Evolutionary conservation across 23 tunicate genomes (phyloP).

Genomic region (Oikopleura albicans): DNA sequence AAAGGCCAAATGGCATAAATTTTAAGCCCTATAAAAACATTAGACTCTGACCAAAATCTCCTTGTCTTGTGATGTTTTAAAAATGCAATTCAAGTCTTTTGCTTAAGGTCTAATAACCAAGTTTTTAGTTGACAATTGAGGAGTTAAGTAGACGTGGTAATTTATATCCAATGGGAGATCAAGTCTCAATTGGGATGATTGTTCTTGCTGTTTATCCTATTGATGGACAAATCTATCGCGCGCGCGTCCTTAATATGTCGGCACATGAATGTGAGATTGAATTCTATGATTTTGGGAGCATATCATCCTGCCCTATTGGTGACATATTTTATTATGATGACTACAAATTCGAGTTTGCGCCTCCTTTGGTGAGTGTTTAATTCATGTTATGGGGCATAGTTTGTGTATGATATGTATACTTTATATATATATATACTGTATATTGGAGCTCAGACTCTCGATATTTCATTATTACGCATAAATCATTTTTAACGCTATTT

Average conservation of each 20-base stretch:
- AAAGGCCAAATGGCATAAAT: too few species aligned
- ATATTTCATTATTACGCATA: too few species aligned
- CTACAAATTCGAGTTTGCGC: not conserved
- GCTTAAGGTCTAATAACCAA: not conserved
- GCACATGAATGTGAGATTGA: not conserved
- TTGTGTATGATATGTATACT: too few species aligned
- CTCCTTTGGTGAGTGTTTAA: not conserved
- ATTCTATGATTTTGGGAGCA: not conserved
- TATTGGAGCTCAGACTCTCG: too few species aligned
- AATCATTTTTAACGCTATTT: too few species aligned
- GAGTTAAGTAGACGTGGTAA: not conserved
- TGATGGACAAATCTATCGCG: not conserved
- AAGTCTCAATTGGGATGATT: not conserved
- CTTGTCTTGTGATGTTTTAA: too few species aligned
- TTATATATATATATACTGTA: too few species aligned
- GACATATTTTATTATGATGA: not conserved
- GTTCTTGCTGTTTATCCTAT: not conserved
- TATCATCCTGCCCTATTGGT: not conserved
- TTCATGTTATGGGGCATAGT: too few species aligned
- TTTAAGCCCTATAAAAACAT: too few species aligned
- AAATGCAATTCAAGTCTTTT: too few species aligned
- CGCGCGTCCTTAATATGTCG: not conserved
- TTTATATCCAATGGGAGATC: not conserved
- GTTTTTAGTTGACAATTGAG: not conserved
- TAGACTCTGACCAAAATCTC: too few species aligned